Conservation (phyloP, 2,888 invertebrate genomes). For the Eupelmus urozonus region DNA sequence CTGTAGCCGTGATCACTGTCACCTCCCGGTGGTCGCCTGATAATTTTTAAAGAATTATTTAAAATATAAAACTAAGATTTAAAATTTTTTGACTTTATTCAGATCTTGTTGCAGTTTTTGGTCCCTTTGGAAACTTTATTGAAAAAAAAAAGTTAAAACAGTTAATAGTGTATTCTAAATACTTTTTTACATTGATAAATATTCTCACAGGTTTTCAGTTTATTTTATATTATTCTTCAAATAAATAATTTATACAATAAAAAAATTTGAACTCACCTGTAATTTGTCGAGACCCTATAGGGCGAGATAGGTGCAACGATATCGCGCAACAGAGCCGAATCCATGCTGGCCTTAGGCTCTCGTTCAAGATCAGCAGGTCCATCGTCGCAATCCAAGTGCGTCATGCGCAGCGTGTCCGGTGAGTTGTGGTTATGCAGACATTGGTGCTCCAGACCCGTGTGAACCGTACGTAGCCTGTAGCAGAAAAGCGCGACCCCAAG, state of each 20-base stretch:
- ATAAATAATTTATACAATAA: background rate
- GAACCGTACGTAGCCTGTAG: constrained; percentile 82
- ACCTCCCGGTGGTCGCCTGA: constrained; percentile 86
- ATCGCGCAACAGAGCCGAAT: constrained; percentile 82
- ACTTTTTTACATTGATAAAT: too few species aligned
- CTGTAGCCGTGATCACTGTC: constrained; percentile 97
- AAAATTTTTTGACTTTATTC: too few species aligned
- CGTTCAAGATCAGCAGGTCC: constrained; percentile 74
- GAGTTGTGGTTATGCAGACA: constrained; percentile 76
- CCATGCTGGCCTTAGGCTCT: constrained; percentile 78
- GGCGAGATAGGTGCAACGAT: constrained; percentile 88
- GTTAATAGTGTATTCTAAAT: too few species aligned
- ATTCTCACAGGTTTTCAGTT: background rate
- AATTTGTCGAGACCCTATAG: constrained; percentile 90
- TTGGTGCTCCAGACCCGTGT: constrained; percentile 79
- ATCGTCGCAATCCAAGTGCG: constrained; percentile 85
- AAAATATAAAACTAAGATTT: too few species aligned
- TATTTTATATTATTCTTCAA: background rate
- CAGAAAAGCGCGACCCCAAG: constrained; percentile 91
- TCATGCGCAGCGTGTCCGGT: constrained; percentile 84
- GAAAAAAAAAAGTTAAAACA: too few species aligned
- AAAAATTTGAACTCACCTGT: constrained; percentile 72
- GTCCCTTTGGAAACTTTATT: too few species aligned
- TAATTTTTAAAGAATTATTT: background rate
- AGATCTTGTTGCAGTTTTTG: too few species aligned